Conservation (phyloP, 2,888 invertebrate genomes). For the Ptychoptera albimana region DNA sequence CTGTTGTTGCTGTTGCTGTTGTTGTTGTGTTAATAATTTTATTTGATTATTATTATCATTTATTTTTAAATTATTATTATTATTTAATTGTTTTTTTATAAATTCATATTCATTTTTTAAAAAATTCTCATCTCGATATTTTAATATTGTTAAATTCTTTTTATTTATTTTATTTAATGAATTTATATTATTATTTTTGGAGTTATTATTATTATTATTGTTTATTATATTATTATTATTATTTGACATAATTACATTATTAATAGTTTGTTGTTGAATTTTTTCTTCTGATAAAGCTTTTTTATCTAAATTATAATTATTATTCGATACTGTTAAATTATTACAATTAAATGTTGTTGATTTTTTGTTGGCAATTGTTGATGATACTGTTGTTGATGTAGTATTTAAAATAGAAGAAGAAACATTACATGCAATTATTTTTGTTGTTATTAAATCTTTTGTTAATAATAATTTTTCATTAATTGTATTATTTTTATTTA, state of each 20-base stretch:
- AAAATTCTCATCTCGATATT: slow-evolving; percentile 26
- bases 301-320: too few relatives aligned
- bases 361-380: slow-evolving; percentile 2
- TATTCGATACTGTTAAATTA: too few relatives aligned
- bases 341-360: too few relatives aligned
- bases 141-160: slow-evolving; percentile 4
- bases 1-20: background rate
- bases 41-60: slow-evolving; percentile 2
- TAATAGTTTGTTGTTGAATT: too few relatives aligned
- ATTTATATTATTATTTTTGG: background rate
- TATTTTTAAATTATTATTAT: slow-evolving; percentile 6
- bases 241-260: too few relatives aligned
- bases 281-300: too few relatives aligned
- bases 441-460: too few relatives aligned
- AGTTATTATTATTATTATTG: background rate
- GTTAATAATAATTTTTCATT: background rate
- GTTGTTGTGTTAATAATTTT: background rate
- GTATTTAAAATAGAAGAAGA: background rate
- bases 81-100: slow-evolving; percentile 25
- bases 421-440: background rate
- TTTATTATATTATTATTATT: background rate
- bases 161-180: background rate
- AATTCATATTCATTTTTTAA: slow-evolving; percentile 27
- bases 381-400: slow-evolving; percentile 4
- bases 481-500: background rate